Conservation (phyloP, 2,888 invertebrate genomes). For the Sympetrum striolatum region DNA sequence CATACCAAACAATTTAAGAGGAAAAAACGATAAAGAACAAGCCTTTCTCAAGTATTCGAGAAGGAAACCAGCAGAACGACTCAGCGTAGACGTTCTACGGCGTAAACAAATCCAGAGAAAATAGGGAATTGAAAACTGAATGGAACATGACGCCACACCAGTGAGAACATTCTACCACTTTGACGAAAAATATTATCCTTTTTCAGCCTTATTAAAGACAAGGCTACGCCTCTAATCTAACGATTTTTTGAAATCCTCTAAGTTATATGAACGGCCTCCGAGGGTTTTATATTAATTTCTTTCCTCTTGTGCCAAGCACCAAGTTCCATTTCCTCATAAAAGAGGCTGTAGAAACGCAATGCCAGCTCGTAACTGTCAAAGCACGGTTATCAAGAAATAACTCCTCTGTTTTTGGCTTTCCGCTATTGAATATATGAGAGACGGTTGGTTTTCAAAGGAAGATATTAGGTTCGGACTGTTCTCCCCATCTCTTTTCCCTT, state of each 20-base stretch:
- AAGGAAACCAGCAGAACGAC: too few species aligned
- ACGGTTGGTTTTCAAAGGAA: background rate
- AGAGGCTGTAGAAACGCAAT: background rate
- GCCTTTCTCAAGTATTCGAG: too few species aligned
- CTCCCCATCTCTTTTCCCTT: background rate
- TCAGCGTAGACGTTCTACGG: background rate
- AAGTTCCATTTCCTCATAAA: background rate
- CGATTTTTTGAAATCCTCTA: background rate
- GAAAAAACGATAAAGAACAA: too few species aligned
- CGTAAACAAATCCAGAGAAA: background rate
- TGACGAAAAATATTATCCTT: background rate
- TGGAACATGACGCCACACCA: background rate
- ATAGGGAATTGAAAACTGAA: background rate
- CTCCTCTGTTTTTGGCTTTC: background rate
- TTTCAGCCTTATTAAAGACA: background rate
- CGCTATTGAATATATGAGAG: background rate
- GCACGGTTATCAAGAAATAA: background rate
- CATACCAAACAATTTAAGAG: too few species aligned
- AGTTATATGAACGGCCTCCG: background rate
- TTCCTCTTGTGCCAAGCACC: background rate
- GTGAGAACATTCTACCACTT: background rate
- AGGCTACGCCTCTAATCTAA: background rate
- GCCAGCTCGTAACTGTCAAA: background rate
- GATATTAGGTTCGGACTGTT: background rate
- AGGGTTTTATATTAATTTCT: background rate